Conservation (phyloP, 2,113 vertebrate genomes). For the Cygnus atratus region DNA sequence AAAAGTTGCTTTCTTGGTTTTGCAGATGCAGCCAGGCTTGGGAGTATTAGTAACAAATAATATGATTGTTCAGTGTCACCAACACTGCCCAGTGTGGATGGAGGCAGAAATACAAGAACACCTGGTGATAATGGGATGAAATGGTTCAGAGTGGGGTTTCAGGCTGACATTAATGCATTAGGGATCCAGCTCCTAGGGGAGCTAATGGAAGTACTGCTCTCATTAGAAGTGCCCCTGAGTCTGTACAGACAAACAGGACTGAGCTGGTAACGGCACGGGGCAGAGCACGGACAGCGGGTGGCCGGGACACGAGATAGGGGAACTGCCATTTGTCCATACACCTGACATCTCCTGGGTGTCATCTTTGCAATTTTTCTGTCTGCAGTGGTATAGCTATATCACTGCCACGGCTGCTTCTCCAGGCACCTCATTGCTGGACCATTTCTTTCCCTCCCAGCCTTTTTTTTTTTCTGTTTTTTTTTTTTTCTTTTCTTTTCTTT, state of each 20-base stretch:
- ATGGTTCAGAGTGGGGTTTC: not conserved
- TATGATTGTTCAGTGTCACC: not conserved
- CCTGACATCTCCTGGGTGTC: not conserved
- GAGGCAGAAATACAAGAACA: not conserved
- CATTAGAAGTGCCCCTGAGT: not conserved
- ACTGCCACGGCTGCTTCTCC: not conserved
- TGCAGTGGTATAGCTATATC: not conserved
- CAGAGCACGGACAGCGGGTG: not conserved
- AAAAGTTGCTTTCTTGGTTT: not conserved
- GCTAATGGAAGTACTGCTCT: not conserved
- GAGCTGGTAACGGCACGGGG: not conserved
- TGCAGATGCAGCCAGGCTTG: not conserved
- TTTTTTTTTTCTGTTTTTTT: too few species aligned
- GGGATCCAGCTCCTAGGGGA: not conserved
- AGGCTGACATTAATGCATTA: not conserved
- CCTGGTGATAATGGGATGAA: not conserved
- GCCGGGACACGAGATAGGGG: not conserved
- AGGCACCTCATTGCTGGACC: rapidly evolving
- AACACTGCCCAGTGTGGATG: not conserved
- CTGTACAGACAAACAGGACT: not conserved
- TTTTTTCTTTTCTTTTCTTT: too few species aligned
- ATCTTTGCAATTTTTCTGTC: not conserved
- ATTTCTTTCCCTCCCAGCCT: not conserved
- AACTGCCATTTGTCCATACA: not conserved
- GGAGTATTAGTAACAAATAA: not conserved